phyloP scores from a whole-genome alignment of 1,140 invertebrate species.

The Drosophila teissieri region DNA sequence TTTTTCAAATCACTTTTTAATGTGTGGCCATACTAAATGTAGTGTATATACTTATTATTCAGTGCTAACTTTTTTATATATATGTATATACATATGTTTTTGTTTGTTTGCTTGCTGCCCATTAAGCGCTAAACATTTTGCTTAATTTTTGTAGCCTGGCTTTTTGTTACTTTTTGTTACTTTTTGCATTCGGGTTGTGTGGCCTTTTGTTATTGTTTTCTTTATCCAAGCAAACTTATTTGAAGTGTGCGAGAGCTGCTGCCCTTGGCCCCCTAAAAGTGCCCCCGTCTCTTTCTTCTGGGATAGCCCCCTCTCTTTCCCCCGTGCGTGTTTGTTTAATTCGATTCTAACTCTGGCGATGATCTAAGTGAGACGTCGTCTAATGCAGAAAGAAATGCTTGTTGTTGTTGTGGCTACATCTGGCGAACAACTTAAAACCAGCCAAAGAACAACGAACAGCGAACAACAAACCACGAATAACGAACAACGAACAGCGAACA shows the following conservation, averaged over 20 bases:
- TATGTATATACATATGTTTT: not conserved
- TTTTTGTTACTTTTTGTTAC: slow-evolving; percentile 23
- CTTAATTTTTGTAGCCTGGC: slow-evolving; percentile 23
- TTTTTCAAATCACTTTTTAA: too few relatives aligned
- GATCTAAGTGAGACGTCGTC: slow-evolving; percentile 77
- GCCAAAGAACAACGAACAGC: slow-evolving; percentile 18
- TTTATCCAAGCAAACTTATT: slow-evolving; percentile 19
- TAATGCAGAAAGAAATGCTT: slow-evolving; percentile 54
- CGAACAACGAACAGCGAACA: slow-evolving; percentile 39
- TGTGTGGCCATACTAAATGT: too few relatives aligned
- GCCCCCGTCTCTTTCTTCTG: slow-evolving; percentile 1
- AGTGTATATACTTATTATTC: too few relatives aligned
- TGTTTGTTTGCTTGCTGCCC: slow-evolving; percentile 60
- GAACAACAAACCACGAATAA: slow-evolving; percentile 15
- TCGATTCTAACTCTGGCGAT: slow-evolving; percentile 80
- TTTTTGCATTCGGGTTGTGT: slow-evolving; percentile 38
- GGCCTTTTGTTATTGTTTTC: slow-evolving; percentile 37
- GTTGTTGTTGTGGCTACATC: slow-evolving; percentile 57
- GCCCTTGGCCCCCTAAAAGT: slow-evolving; percentile 27
- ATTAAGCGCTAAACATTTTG: slow-evolving; percentile 60
- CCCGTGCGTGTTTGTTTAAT: slow-evolving; percentile 70
- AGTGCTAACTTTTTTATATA: too few relatives aligned
- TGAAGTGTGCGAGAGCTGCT: slow-evolving; percentile 14
- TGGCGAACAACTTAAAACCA: slow-evolving; percentile 63
- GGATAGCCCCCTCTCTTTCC: not conserved